Evolutionary conservation across 2,888 invertebrate species (phyloP).

Genomic region (Drosophila vallismaia): DNA sequence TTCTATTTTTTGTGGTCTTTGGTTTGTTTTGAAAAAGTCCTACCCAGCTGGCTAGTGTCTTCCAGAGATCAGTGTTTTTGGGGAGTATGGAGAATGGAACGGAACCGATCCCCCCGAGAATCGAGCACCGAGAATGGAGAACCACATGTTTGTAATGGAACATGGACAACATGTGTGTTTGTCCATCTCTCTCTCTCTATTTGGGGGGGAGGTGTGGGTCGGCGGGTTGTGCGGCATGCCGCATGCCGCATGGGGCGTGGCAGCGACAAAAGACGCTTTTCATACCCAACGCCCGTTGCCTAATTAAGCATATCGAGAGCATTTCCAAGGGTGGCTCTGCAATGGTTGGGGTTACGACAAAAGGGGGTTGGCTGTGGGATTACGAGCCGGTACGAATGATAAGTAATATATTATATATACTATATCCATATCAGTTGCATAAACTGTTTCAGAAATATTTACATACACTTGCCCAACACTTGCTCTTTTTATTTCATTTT

Average conservation of each 20-base stretch:
- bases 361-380: constrained; percentile 6
- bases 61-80: constrained; percentile 50
- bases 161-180: constrained; percentile 69
- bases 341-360: constrained; percentile 29
- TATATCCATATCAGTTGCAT: constrained; percentile 7
- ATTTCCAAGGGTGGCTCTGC: constrained; percentile 20
- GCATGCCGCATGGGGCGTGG: constrained; percentile 57
- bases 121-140: constrained; percentile 34
- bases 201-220: constrained; percentile 6
- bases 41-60: constrained; percentile 53
- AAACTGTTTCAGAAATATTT: constrained; percentile 6
- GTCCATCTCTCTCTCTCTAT: background rate
- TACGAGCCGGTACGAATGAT: background rate
- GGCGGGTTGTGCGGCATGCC: constrained; percentile 17
- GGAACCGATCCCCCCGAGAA: background rate
- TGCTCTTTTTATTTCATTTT: background rate
- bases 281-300: constrained; percentile 73
- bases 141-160: constrained; percentile 71
- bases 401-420: background rate
- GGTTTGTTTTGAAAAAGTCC: background rate
- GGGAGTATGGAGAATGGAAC: background rate
- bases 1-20: background rate
- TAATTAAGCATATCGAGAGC: constrained; percentile 73
- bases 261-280: constrained; percentile 76
- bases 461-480: background rate